Conservation (phyloP, 2,113 vertebrate genomes). For the Chlorodrepanis virens region DNA sequence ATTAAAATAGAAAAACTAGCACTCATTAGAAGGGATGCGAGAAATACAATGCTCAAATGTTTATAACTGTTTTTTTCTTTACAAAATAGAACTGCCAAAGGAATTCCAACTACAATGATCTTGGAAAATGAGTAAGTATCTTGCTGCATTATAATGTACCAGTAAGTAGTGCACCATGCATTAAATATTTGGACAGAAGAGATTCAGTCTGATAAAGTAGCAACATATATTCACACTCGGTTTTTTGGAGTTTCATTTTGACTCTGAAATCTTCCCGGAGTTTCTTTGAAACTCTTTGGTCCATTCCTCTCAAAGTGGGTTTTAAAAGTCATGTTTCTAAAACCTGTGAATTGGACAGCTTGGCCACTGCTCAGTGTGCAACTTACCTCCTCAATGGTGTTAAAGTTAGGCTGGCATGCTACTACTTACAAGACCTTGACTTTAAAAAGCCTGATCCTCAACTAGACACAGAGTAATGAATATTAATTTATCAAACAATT, state of each 20-base stretch:
- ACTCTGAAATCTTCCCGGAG: slow-evolving; percentile 74
- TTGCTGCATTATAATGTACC: slow-evolving; percentile 60
- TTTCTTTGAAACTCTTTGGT: slow-evolving; percentile 88
- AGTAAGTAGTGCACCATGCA: slow-evolving; percentile 69
- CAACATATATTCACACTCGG: slow-evolving; percentile 44
- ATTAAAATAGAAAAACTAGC: slow-evolving; percentile 76
- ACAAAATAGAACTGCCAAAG: slow-evolving; percentile 64
- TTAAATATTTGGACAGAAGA: slow-evolving; percentile 64
- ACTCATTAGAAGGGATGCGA: slow-evolving; percentile 79
- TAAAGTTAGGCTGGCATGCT: slow-evolving; percentile 49
- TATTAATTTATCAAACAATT: slow-evolving; percentile 56
- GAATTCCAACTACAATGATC: slow-evolving; percentile 62
- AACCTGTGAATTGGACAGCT: slow-evolving; percentile 51
- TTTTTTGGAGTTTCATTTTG: slow-evolving; percentile 65
- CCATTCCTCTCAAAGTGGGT: slow-evolving; percentile 75
- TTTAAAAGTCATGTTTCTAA: slow-evolving; percentile 28
- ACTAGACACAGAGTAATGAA: slow-evolving; percentile 17
- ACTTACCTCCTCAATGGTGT: slow-evolving; percentile 53
- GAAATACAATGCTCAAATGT: slow-evolving; percentile 84
- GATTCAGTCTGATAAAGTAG: slow-evolving; percentile 58
- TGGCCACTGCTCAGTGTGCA: slow-evolving; percentile 5
- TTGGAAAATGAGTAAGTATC: slow-evolving; percentile 51
- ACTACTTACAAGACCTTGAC: slow-evolving; percentile 55
- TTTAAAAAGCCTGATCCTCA: slow-evolving; percentile 33
- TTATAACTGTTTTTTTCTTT: slow-evolving; percentile 63